Base-by-base conservation (phyloP, 2,797 vertebrate species). In the Anolis apletophallus region DNA sequence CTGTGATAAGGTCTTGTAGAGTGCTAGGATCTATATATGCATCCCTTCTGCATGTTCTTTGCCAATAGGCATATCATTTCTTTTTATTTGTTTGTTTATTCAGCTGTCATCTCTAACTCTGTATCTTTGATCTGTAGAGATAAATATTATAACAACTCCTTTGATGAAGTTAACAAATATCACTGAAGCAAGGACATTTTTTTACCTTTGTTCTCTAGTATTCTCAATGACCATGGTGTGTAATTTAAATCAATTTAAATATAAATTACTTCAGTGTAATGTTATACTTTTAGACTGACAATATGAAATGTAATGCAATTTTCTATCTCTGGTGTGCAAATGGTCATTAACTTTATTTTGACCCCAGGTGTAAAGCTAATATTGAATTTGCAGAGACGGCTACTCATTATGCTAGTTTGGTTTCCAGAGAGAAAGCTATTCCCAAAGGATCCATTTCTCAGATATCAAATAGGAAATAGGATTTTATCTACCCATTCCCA, bases 281-380 rank as follows among this genome's bases (percentile, higher is more conserved):
- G 54, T 55, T 89, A 88, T 92, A 59, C 40, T 88, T 94, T 94
- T 90, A 87, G 85, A 90, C 90, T 93, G 88, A 93, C n/a, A 87
- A 86, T 84, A 11, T 79, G 78, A 93, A 93, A 91, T 77, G 74
- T 87, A 95, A 91, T 80, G 72, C 79, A 82, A 74, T 76, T 85
- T 91, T 94, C 85, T 86, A 92, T 93, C 91, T 95, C 94, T 92
- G 83, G 74, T 91, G 91, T 73, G 55, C 90, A 92, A 93, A 95
- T 88, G 90, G 91, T 95, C 94, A 95, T 96, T 96, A 96, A 96
- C 94, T 96, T 96, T 91, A 91, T 80, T 90, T 91, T 95, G 94
- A 96, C 96, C 94, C 93, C 95, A 92, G 78, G 84, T 94, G 32
- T 88, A 93, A 89, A 93, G 87, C 81, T 89, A 93, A 95, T 94